These are phyloP conservation scores for Eupithecia insigniata DNA, from an alignment of 2,888 invertebrate species.

Conservation along the genomic window DNA sequence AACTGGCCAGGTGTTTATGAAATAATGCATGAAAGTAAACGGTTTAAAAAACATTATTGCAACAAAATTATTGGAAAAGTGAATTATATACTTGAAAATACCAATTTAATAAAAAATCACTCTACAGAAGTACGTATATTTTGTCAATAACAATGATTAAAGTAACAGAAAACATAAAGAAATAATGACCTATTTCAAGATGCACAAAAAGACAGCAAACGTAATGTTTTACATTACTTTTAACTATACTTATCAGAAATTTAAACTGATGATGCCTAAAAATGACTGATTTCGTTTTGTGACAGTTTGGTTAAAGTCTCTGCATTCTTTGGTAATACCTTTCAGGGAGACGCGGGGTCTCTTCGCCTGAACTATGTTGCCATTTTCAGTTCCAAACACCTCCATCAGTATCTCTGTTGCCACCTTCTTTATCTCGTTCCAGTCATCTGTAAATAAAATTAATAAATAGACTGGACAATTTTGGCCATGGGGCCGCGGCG, in stretches of 20 bases:
- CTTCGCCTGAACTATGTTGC: constrained; percentile 82
- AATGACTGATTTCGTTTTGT: neutral
- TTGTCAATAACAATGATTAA: neutral
- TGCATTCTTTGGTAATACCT: constrained; percentile 77
- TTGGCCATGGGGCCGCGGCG: too few relatives aligned
- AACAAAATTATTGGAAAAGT: neutral
- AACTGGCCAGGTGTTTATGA: constrained; percentile 2
- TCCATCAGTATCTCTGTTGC: constrained; percentile 87
- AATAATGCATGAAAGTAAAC: neutral
- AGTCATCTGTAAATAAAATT: constrained; percentile 86
- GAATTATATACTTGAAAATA: neutral
- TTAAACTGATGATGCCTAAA: neutral
- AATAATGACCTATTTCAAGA: too few relatives aligned
- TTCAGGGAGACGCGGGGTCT: constrained; percentile 89
- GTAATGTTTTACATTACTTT: too few relatives aligned
- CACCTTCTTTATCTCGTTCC: constrained; percentile 92
- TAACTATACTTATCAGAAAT: neutral
- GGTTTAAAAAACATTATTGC: neutral
- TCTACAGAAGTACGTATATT: neutral
- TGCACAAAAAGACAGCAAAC: too few relatives aligned
- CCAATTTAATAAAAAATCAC: neutral
- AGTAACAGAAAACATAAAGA: neutral
- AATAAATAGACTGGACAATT: neutral
- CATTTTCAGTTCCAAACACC: constrained; percentile 82
- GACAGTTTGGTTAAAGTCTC: neutral